Evolutionary conservation across 1,140 invertebrate genomes (phyloP).

Genomic region (Mesaphorura yosii): DNA sequence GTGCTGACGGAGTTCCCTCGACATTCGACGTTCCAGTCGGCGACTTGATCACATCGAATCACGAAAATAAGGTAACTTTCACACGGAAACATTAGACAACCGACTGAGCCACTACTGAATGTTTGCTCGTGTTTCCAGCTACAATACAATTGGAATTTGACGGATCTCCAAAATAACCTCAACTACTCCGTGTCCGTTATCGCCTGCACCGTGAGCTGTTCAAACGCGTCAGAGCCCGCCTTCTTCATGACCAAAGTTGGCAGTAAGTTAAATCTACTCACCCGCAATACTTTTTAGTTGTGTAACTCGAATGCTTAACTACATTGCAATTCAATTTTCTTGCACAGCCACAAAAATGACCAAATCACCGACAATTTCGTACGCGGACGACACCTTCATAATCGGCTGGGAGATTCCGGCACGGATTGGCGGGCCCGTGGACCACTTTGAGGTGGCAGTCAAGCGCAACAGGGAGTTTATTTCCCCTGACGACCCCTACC

Average conservation of each 20-base stretch:
- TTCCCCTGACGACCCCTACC: neutral
- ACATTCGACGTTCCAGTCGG: too few species aligned
- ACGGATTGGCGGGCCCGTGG: conserved; percentile 15
- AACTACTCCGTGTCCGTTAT: conserved; percentile 53
- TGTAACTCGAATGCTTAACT: neutral
- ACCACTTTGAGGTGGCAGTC: conserved; percentile 16
- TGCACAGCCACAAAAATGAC: conserved; percentile 16
- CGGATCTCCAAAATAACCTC: conserved; percentile 39
- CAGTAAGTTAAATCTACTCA: conserved; percentile 33
- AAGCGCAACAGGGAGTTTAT: conserved; percentile 12
- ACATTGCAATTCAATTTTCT: neutral
- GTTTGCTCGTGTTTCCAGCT: neutral
- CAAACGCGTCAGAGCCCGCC: conserved; percentile 39
- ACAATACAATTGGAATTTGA: too few species aligned
- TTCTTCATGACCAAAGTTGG: conserved; percentile 48
- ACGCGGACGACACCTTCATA: conserved; percentile 5
- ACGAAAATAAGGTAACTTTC: too few species aligned
- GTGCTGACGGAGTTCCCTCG: too few species aligned
- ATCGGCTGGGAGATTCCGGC: conserved; percentile 14
- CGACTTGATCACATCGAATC: too few species aligned
- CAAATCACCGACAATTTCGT: conserved; percentile 5
- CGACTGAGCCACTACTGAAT: neutral
- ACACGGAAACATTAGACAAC: conserved; percentile 38
- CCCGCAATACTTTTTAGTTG: neutral
- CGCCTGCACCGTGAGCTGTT: conserved; percentile 58